A percentile compares a stretch with the other conserved stretches of the same genome.
Conservation (phyloP, 2,113 vertebrate species). For the Zosterops japonicus region DNA sequence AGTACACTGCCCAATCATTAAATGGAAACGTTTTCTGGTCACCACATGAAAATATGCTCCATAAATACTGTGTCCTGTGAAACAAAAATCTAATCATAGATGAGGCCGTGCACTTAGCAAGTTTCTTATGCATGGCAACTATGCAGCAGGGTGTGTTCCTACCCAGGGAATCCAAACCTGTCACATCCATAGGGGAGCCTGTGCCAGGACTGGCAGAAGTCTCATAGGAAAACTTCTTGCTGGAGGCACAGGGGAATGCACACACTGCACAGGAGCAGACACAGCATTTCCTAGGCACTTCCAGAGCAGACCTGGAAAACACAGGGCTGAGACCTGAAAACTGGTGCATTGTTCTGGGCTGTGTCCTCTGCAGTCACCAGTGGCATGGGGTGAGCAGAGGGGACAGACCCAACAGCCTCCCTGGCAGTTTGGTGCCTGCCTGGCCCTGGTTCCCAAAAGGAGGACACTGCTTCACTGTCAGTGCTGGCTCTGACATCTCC, state of each 20-base stretch:
- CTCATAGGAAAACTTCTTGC: background rate
- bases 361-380: background rate
- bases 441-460: background rate
- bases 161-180: background rate
- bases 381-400: background rate
- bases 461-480: background rate
- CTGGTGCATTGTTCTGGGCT: background rate
- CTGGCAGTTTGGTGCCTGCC: background rate
- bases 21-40: conserved; percentile 27
- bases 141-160: background rate
- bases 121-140: background rate
- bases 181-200: background rate
- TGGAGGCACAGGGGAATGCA: background rate
- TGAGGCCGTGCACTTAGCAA: background rate
- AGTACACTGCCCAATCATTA: background rate
- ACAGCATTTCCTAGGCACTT: rapidly evolving
- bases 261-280: background rate
- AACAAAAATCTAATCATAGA: background rate
- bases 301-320: background rate
- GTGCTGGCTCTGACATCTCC: background rate
- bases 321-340: background rate
- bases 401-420: rapidly evolving
- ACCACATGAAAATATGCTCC: conserved; percentile 9
- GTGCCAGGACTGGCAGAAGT: background rate
- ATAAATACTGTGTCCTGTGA: conserved; percentile 9